Percentiles rank a stretch among this genome's conserved stretches.
Conservation (phyloP, 2,888 invertebrate genomes). For the Cynaeus angustus region DNA sequence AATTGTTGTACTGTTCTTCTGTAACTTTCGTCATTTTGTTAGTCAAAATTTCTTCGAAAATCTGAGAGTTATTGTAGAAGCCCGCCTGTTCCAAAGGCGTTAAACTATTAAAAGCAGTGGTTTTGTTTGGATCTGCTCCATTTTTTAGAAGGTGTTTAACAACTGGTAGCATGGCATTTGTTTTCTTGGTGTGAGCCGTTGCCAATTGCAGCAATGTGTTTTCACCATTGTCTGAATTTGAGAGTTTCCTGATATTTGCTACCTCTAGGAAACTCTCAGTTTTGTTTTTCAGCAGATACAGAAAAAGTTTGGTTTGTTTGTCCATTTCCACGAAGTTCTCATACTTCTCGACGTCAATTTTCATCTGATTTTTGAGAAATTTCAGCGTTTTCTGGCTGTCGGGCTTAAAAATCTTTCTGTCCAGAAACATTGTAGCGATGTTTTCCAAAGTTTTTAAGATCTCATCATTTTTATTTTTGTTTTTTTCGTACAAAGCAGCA, state of each 20-base stretch:
- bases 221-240: constrained; percentile 18
- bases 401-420: constrained; percentile 12
- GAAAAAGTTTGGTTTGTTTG: constrained; percentile 29
- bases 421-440: constrained; percentile 4
- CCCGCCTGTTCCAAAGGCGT: constrained; percentile 40
- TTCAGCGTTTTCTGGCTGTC: constrained; percentile 1
- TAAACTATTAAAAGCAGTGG: not conserved
- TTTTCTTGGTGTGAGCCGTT: constrained; percentile 5
- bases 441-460: not conserved
- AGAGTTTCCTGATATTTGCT: constrained; percentile 3
- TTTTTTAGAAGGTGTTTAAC: constrained; percentile 22
- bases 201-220: constrained; percentile 31
- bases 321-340: constrained; percentile 1
- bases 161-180: constrained; percentile 20
- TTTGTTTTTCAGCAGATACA: constrained; percentile 15
- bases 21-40: constrained; percentile 17
- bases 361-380: constrained; percentile 13
- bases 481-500: constrained; percentile 16
- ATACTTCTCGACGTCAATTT: constrained; percentile 1
- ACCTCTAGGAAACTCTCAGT: not conserved
- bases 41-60: constrained; percentile 28
- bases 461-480: constrained; percentile 1
- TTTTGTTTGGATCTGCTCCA: constrained; percentile 30
- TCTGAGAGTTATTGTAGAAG: constrained; percentile 3
- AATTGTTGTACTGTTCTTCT: constrained; percentile 18